Percentiles rank a stretch among this genome's conserved stretches.
Conservation (phyloP, 2,888 invertebrate species). For the Cenopis cana region DNA sequence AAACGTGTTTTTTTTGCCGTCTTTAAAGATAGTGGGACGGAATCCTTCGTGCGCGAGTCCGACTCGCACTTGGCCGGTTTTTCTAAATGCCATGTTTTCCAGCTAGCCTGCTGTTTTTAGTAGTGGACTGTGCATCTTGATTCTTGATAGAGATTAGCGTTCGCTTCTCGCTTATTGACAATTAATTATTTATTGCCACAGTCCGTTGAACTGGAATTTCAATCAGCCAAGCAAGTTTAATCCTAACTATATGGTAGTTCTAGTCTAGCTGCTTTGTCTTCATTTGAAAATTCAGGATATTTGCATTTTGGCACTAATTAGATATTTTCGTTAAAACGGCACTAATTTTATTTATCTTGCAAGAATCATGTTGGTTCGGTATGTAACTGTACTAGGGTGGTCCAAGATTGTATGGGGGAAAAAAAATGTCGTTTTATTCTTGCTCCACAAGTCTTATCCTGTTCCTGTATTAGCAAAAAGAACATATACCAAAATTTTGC, state of each 20-base stretch:
- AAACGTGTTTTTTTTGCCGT: too few relatives aligned
- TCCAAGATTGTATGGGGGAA: too few relatives aligned
- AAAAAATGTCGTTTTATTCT: too few relatives aligned
- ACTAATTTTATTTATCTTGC: not conserved
- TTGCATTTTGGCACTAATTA: constrained; percentile 9
- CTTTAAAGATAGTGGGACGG: too few relatives aligned
- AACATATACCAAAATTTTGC: too few relatives aligned
- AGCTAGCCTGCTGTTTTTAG: constrained; percentile 33
- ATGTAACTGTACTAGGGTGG: not conserved
- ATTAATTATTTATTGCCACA: constrained; percentile 52
- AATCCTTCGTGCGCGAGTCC: too few relatives aligned
- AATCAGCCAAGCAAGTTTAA: constrained; percentile 46
- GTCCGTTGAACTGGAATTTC: constrained; percentile 46
- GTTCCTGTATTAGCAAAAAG: too few relatives aligned
- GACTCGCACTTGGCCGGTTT: too few relatives aligned
- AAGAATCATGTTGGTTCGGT: not conserved
- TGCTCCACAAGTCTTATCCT: too few relatives aligned
- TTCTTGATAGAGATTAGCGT: constrained; percentile 48
- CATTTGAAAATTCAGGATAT: constrained; percentile 20
- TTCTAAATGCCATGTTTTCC: not conserved
- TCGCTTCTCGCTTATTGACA: constrained; percentile 50
- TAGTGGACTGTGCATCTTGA: constrained; percentile 39
- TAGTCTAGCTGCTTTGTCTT: constrained; percentile 9
- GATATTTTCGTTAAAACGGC: not conserved
- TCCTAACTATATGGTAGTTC: not conserved